Conservation (phyloP, 2,113 vertebrate genomes). For the Polypterus senegalus region DNA sequence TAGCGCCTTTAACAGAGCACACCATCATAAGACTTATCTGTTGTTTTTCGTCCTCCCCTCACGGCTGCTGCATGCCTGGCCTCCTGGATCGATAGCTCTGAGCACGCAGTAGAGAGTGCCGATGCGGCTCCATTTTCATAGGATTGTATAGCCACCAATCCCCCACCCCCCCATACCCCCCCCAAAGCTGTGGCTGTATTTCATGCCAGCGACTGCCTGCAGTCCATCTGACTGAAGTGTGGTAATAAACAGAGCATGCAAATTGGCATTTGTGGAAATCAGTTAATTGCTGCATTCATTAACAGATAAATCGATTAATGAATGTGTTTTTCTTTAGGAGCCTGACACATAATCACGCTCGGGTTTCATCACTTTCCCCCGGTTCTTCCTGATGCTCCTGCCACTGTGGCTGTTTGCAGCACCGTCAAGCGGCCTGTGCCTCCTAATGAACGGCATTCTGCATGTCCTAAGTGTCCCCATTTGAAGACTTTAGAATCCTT, state of each 20-base stretch:
- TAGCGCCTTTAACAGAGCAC: too few species aligned
- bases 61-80: too few species aligned
- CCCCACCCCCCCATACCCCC: not conserved
- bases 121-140: constrained; percentile 11
- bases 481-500: too few species aligned
- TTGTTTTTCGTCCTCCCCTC: too few species aligned
- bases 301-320: constrained; percentile 42
- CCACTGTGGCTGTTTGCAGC: too few species aligned
- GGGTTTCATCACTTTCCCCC: constrained; percentile 2
- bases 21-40: too few species aligned
- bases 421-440: too few species aligned
- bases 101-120: constrained; percentile 18
- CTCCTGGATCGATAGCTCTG: constrained; percentile 4
- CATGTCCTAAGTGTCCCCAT: too few species aligned
- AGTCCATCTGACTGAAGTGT: constrained; percentile 23
- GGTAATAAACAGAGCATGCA: constrained; percentile 21
- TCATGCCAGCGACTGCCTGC: not conserved
- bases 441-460: too few species aligned
- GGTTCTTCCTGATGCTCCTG: too few species aligned
- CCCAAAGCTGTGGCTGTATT: not conserved
- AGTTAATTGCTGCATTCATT: constrained; percentile 48
- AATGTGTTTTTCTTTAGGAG: constrained; percentile 33
- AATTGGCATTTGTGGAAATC: constrained; percentile 36
- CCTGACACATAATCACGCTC: constrained; percentile 33
- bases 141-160: not conserved